Evolutionary conservation across 2,888 invertebrate genomes (phyloP).

Genomic region (Schrankia costaestrigalis): DNA sequence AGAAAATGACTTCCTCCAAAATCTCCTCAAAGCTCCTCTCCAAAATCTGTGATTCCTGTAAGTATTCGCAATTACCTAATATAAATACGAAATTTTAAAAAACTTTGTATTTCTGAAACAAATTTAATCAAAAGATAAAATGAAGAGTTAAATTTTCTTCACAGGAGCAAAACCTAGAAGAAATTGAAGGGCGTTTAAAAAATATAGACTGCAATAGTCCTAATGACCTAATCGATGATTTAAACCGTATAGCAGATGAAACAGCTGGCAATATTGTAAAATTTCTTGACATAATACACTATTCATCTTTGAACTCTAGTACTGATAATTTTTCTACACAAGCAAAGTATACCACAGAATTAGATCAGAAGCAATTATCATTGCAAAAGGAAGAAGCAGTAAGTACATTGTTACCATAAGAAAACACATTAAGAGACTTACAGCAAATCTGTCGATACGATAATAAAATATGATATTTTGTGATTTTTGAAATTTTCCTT

Average conservation of each 20-base stretch:
- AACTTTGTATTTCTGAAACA: no score
- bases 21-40: no score
- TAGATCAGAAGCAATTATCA: constrained; percentile 51
- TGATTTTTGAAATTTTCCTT: no score
- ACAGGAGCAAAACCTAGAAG: constrained; percentile 38
- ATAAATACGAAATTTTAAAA: no score
- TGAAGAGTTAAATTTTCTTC: neutral
- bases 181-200: constrained; percentile 42
- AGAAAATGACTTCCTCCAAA: no score
- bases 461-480: no score
- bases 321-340: constrained; percentile 23
- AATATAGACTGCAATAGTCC: constrained; percentile 31
- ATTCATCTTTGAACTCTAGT: constrained; percentile 16
- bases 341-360: constrained; percentile 44
- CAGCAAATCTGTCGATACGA: no score
- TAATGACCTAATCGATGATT: constrained; percentile 37
- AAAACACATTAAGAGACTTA: no score
- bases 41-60: no score
- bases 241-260: constrained; percentile 43
- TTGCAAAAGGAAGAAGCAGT: constrained; percentile 62
- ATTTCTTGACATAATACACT: constrained; percentile 46
- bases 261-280: constrained; percentile 43
- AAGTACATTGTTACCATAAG: no score
- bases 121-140: no score
- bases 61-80: no score